Evolutionary conservation across 2,113 vertebrate genomes (phyloP), one percentile per base, ranked within the genome.

Genomic region (Catagonus wagneri): DNA sequence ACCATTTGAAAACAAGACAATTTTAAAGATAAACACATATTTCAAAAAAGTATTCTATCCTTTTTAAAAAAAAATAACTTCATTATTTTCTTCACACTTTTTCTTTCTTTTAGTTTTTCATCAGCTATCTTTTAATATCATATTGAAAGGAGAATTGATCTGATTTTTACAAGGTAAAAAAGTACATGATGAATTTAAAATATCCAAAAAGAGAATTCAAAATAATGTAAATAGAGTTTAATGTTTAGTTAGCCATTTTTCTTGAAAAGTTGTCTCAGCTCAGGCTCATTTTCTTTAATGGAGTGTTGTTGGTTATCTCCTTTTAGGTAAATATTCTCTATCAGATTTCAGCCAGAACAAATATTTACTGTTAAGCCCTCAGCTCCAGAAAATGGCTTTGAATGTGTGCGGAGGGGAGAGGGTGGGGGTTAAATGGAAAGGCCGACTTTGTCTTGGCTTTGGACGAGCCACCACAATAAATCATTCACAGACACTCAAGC

Each of bases 351-450:
- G 71, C 39, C 90, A 93, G 80, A 96, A 93, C 80, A 97, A 96
- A 97, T 97, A 95, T 94, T 97, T 96, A 88, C 34, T 93, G 69
- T 76, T 10, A 52, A 96, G 56, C 79, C 71, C 56, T 94, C 85
- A 94, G 95, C 66, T 85, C 71, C 56, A 86, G 78, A 74, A 96
- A 93, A 88, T 83, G 83, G 83, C 78, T 94, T 93, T 96, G 85
- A 79, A 8, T 34, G 2, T 6, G 25, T 11, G 36, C 29, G 66
- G 44, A n/a, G n/a, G 76, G 52, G 17, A 63, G 20, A 14, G 56
- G 17, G 44, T 20, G 7, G 56, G 39, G 65, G 83, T 34, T 83
- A 76, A 34, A 52, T 29, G 92, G 71, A 84, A 91, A 83, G 10
- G 23, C 75, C 36, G 74, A 78, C 44, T 72, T 60, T 74, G 80